A percentile compares a stretch with the other conserved stretches of the same genome.
phyloP scores from a whole-genome alignment of 2,113 vertebrate genomes.

The Hydropotes inermis region DNA sequence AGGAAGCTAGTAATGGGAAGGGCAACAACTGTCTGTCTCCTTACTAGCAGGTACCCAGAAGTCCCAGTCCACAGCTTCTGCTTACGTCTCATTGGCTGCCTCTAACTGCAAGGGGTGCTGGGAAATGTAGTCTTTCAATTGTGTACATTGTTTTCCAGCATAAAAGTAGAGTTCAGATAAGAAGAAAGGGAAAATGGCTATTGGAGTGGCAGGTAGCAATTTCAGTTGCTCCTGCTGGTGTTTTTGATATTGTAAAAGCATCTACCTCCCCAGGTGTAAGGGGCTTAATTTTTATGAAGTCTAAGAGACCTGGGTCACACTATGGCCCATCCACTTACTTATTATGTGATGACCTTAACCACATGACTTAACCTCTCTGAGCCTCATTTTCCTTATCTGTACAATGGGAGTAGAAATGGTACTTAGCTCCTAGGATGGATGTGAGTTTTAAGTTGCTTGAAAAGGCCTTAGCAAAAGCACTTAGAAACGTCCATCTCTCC shows the following conservation, averaged over 20 bases:
- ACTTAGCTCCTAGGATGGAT: neutral
- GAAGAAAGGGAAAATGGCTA: neutral
- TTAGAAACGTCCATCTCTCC: too few relatives aligned
- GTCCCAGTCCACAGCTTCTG: neutral
- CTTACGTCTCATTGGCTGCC: neutral
- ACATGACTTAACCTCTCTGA: neutral
- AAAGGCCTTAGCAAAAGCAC: neutral
- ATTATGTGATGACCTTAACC: neutral
- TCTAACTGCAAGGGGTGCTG: neutral
- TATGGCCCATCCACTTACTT: neutral
- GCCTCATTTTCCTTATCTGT: neutral
- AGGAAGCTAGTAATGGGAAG: neutral
- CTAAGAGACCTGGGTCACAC: neutral
- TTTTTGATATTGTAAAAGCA: neutral
- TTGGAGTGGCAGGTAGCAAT: neutral
- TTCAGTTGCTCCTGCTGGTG: neutral
- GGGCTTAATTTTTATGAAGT: neutral
- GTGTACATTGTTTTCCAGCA: neutral
- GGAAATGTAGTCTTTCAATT: slow-evolving; percentile 5
- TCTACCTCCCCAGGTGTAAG: neutral
- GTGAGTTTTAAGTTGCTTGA: neutral
- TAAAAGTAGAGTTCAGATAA: neutral
- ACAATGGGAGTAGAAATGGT: neutral
- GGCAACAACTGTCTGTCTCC: neutral
- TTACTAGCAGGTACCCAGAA: neutral